Evolutionary conservation across 2,797 vertebrate species (phyloP).

Genomic region (Alouatta caraya): DNA sequence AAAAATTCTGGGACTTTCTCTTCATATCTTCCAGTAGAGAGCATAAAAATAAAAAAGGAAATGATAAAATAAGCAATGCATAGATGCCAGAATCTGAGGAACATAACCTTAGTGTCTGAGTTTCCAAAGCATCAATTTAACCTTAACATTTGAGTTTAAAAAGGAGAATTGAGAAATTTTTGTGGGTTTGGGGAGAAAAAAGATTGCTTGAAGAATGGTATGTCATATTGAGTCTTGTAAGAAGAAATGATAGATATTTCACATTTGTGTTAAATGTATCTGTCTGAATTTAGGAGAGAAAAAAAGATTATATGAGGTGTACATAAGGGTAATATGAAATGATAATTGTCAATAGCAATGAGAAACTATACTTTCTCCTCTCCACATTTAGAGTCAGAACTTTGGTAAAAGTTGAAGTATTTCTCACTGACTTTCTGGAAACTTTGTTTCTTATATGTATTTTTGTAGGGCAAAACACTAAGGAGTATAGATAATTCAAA

Average conservation of each 20-base stretch:
- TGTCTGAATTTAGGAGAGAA: background rate
- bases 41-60: background rate
- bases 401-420: background rate
- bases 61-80: background rate
- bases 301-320: background rate
- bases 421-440: background rate
- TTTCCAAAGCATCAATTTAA: background rate
- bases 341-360: background rate
- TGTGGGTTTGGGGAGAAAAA: background rate
- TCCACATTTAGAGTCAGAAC: background rate
- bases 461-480: background rate
- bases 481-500: background rate
- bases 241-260: background rate
- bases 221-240: background rate
- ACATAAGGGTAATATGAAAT: background rate
- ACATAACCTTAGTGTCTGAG: background rate
- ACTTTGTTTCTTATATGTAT: background rate
- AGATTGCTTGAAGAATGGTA: background rate
- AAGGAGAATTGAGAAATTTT: background rate
- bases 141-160: background rate
- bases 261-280: background rate
- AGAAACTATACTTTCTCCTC: background rate
- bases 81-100: background rate
- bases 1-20: background rate
- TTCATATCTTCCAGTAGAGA: background rate